phyloP scores from a whole-genome alignment of 2,113 vertebrate genomes.

The Hippocampus abdominalis region DNA sequence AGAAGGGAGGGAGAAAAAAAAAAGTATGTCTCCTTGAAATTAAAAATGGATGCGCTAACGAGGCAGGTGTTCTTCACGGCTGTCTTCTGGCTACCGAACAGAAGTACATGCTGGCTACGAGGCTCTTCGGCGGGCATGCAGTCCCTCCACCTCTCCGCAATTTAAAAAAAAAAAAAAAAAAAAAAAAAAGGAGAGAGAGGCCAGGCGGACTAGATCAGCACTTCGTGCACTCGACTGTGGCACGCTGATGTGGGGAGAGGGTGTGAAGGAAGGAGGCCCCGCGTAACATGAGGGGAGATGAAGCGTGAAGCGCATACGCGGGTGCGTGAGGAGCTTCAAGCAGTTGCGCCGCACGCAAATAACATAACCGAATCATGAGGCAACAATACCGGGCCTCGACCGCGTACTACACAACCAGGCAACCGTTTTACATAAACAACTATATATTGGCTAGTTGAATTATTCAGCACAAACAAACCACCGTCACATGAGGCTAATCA shows the following conservation, averaged over 20 bases:
- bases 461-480: too few species aligned
- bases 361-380: background rate
- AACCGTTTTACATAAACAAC: too few species aligned
- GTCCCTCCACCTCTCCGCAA: conserved; percentile 57
- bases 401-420: too few species aligned
- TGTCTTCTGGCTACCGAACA: conserved; percentile 23
- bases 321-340: conserved; percentile 17
- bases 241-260: conserved; percentile 30
- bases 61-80: conserved; percentile 51
- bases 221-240: conserved; percentile 46
- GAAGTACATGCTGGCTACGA: background rate
- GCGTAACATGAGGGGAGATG: conserved; percentile 46
- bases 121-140: conserved; percentile 30
- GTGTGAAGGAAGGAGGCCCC: conserved; percentile 22
- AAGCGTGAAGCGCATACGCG: conserved; percentile 45
- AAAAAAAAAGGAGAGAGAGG: conserved; percentile 41
- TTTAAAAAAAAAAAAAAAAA: conserved; percentile 54
- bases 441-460: too few species aligned
- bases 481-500: too few species aligned
- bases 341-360: conserved; percentile 24
- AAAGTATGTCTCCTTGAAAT: background rate
- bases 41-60: conserved; percentile 28
- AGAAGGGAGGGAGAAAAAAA: background rate
- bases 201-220: conserved; percentile 53
- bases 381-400: too few species aligned